Percentiles rank a stretch among this genome's conserved stretches.
Evolutionary conservation across 2,113 vertebrate genomes (phyloP).

Genomic region (Microcebus lehilahytsara): DNA sequence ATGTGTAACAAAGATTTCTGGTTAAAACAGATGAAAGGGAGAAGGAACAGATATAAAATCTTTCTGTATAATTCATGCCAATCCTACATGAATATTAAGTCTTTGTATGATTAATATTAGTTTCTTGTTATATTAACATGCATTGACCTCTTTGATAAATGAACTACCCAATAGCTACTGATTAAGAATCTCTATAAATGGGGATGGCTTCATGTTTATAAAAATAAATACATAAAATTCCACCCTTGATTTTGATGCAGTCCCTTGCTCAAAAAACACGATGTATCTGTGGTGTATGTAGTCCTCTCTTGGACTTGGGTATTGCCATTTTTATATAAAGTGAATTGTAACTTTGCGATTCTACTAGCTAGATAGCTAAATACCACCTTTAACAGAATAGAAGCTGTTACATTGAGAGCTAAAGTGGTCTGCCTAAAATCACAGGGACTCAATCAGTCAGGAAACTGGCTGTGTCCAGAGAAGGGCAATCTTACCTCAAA

Average conservation of each 20-base stretch:
- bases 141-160: conserved; percentile 45
- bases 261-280: neutral
- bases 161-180: neutral
- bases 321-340: neutral
- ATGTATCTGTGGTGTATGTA: neutral
- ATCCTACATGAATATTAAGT: neutral
- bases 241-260: neutral
- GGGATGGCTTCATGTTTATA: neutral
- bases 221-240: neutral
- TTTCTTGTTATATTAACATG: conserved; percentile 6
- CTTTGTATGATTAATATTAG: neutral
- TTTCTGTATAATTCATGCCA: conserved; percentile 23
- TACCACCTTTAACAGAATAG: neutral
- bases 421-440: neutral
- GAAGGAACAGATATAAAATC: conserved; percentile 7
- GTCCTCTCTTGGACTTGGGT: neutral
- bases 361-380: neutral
- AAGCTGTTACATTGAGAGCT: neutral
- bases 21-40: conserved; percentile 40
- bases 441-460: neutral
- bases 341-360: neutral
- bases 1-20: conserved; percentile 1
- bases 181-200: conserved; percentile 9
- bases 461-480: neutral
- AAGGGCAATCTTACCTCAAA: neutral